Evolutionary conservation across 2,888 invertebrate genomes (phyloP).

Genomic region (Lasioglossum calceatum): DNA sequence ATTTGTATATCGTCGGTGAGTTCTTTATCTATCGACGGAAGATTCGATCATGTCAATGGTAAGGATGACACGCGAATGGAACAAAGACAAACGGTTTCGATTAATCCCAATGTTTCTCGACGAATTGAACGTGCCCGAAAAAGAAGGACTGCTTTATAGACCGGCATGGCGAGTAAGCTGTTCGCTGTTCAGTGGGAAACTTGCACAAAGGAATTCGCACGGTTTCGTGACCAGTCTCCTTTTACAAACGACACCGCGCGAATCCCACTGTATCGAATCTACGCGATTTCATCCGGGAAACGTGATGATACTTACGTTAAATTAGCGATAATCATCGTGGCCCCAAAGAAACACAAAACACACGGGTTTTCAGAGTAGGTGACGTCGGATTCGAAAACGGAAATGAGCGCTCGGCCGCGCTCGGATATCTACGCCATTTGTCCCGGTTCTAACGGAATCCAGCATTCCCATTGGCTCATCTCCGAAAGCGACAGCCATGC

Average conservation of each 20-base stretch:
- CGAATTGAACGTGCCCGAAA: constrained; percentile 42
- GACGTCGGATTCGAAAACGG: constrained; percentile 81
- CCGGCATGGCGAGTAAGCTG: constrained; percentile 77
- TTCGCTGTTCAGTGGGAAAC: constrained; percentile 49
- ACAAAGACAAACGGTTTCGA: neutral
- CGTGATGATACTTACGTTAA: constrained; percentile 79
- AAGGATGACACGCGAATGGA: neutral
- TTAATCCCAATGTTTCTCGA: constrained; percentile 31
- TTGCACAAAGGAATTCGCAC: constrained; percentile 73
- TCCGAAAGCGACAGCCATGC: neutral
- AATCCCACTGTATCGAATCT: constrained; percentile 32
- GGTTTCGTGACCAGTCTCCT: constrained; percentile 73
- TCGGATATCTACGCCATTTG: constrained; percentile 54
- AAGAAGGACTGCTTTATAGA: constrained; percentile 49
- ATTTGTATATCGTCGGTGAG: constrained; percentile 19
- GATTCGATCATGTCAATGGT: constrained; percentile 23
- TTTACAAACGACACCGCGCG: constrained; percentile 73
- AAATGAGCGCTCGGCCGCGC: constrained; percentile 77
- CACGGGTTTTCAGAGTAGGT: constrained; percentile 80
- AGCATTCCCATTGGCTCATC: constrained; percentile 30
- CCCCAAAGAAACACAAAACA: constrained; percentile 82
- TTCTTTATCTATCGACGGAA: neutral
- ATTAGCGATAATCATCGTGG: constrained; percentile 82
- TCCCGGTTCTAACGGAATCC: constrained; percentile 52
- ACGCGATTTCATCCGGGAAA: neutral